Evolutionary conservation across 2,888 invertebrate species (phyloP), one percentile per base, ranked within the genome.

Genomic region (Drosophila tripunctata): DNA sequence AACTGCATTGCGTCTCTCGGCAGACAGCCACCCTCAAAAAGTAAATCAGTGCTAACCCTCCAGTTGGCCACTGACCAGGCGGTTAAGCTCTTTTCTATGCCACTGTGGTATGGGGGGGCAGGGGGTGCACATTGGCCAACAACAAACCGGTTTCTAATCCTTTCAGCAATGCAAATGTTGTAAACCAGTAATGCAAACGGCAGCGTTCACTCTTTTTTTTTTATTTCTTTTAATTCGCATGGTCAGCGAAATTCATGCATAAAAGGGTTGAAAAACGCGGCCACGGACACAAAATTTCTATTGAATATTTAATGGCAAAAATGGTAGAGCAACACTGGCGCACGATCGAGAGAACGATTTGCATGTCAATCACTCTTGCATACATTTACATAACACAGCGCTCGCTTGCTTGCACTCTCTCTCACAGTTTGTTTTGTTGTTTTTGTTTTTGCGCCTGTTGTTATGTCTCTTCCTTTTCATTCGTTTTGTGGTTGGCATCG

Each of bases 91-190:
- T 72, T 74, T 77, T 67, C 17, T 58, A 43, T 68, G 70, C 61
- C 69, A 45, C n/a, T 22, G 51, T 43, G 57, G 63, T 35, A 44
- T 44, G 45, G 52, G 56, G 21, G 8, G 27, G 8, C 10, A 10
- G 27, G 27, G 27, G 4, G 27, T 31, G 48, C 27, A n/a, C n/a
- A 48, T 36, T 45, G 57, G 44, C 27, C 24, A 33, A 43, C 31
- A 40, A 15, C 44, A 67, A 82, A 80, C 80, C 80, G 81, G 80
- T 83, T 83, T 63, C 27, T 81, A 81, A 81, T 81, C 80, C 80
- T 83, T 83, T 83, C 75, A 69, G 69, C 73, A 56, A n/a, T 61
- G 60, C 70, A 65, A 65, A 70, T 71, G 71, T 64, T 71, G 71
- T 64, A 69, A 60, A 77, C 63, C 62, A 57, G 57, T 52, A 78